These are phyloP conservation scores for Caenorhabditis elegans DNA, from an alignment of 1,140 invertebrate genomes.

Conservation along the genomic window WBcel235 BX284604.4:7189501-7190000, in stretches of 20 bases:
- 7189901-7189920: not conserved
- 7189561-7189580: not conserved
- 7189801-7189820: conserved; percentile 1
- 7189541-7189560: not conserved
- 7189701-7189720: no score
- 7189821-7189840: not conserved
- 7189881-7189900: not conserved
- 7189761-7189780: not conserved
- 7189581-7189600: not conserved
- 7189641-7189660: not conserved
- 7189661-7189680: not conserved
- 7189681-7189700: no score
- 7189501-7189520: not conserved
- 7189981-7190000: not conserved
- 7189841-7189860: not conserved
- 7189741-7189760: not conserved
- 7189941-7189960: conserved; percentile 21
- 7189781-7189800: not conserved
- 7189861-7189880: not conserved
- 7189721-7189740: not conserved
- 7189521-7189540: conserved; percentile 4
- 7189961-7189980: not conserved
- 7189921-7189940: not conserved
- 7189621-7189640: not conserved
- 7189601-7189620: conserved; percentile 13